Evolutionary conservation across 2,113 vertebrate species (phyloP), one percentile per base, ranked within the genome.

Genomic region (Murina feae): DNA sequence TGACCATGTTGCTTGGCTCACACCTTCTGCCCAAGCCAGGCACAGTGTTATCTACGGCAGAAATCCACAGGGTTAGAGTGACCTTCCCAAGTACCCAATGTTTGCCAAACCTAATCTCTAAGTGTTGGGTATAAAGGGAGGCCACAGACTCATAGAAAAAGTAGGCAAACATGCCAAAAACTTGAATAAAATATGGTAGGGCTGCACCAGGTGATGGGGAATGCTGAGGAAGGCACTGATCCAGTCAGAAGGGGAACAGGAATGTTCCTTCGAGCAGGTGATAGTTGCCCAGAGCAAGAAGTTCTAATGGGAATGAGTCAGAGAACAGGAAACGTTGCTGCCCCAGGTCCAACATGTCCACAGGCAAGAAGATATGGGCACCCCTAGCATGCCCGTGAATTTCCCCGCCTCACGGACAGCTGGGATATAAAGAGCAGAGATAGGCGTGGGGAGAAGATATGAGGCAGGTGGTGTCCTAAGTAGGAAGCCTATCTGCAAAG

Each of bases 381-480:
- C 28, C 63, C 25, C 35, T 71, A 68, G 44, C 11, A 9, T 9
- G 89, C 12, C 9, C 2, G 0, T n/a, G 55, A 30, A n/a, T 16
- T 25, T 49, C 21, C 21, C 2, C 2, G 39, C 20, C 49, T 18
- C 10, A 42, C 0, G 5, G 58, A 30, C 3, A n/a, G 58, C 65
- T 69, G 44, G 42, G 25, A 30, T 53, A 3, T 3, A 5, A 60
- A 28, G 28, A 39, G 17, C 18, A 47, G 39, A 42, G 63, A 53
- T 4, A 21, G 44, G 11, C 2, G 9, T 28, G 35, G 25, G 32
- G 28, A 42, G 4, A 14, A 44, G 30, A 32, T 6, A 18, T 3
- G 7, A 20, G 28, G 3, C 23, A 5, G 25, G 37, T 9, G 2
- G 2, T 1, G 2, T 37, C 3, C 0, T 12, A 18, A 2, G 17